A percentile compares a stretch with the other conserved stretches of the same genome.
These are phyloP conservation scores for Tuberolachnus salignus DNA, from an alignment of 2,888 invertebrate species.

Conservation along the genomic window DNA sequence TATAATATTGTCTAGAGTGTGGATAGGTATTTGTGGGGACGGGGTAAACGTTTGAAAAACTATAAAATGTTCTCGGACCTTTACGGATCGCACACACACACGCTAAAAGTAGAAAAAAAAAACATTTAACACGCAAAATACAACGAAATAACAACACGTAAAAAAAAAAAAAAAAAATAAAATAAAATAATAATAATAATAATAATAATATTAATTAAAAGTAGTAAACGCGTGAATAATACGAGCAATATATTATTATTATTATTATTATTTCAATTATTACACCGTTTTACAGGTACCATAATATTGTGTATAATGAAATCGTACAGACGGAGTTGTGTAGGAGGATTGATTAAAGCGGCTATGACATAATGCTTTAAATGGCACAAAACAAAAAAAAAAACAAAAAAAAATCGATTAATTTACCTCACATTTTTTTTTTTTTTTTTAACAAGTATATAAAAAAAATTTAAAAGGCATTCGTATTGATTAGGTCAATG, in stretches of 20 bases:
- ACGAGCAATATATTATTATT: constrained; percentile 36
- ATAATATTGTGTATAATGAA: constrained; percentile 3
- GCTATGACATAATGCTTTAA: constrained; percentile 18
- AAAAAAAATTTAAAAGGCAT: constrained; percentile 52
- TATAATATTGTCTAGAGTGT: constrained; percentile 43
- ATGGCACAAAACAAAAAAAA: constrained; percentile 35
- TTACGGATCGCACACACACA: constrained; percentile 49
- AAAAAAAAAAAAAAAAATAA: constrained; percentile 34
- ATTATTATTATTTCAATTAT: constrained; percentile 21
- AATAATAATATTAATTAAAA: too few species aligned
- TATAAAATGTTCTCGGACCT: constrained; percentile 33
- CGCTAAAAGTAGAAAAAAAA: constrained; percentile 52
- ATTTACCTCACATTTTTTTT: neutral
- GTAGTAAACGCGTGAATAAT: constrained; percentile 50
- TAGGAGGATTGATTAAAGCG: constrained; percentile 7
- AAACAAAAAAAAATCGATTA: neutral
- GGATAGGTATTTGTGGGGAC: constrained; percentile 18
- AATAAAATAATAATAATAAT: too few species aligned
- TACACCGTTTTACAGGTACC: constrained; percentile 16
- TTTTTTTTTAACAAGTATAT: constrained; percentile 25
- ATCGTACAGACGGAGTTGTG: neutral
- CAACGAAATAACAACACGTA: constrained; percentile 55
- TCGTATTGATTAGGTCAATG: constrained; percentile 45
- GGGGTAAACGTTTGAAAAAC: constrained; percentile 34
- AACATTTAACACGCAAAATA: constrained; percentile 53